phyloP scores from a whole-genome alignment of 1,140 invertebrate species.

The Lasaia peninsularis region DNA sequence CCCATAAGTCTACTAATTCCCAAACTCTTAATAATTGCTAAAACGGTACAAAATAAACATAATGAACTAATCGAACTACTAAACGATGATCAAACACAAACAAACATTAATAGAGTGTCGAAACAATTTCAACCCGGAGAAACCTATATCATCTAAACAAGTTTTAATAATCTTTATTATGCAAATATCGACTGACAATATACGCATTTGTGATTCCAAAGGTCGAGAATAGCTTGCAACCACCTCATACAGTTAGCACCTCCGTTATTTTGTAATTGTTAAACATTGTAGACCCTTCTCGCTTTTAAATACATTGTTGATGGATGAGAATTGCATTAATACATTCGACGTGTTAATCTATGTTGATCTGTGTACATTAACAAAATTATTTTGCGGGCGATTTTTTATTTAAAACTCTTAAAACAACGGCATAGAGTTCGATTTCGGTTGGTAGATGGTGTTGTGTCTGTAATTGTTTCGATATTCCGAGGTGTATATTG shows the following conservation, averaged over 20 bases:
- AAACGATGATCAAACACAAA: conserved; percentile 2
- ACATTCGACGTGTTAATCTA: conserved; percentile 9
- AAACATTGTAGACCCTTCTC: conserved; percentile 9
- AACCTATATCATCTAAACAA: conserved; percentile 10
- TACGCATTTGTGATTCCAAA: neutral
- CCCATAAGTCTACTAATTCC: neutral
- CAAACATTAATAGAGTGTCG: neutral
- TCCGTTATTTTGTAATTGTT: conserved; percentile 10
- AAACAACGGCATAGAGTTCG: neutral
- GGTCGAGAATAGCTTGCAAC: neutral
- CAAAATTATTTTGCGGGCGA: neutral
- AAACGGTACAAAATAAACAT: conserved; percentile 8
- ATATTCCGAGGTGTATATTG: neutral
- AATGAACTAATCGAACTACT: conserved; percentile 11
- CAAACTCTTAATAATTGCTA: neutral
- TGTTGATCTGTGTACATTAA: conserved; percentile 6
- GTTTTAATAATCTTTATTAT: neutral
- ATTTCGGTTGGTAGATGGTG: neutral
- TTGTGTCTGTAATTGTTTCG: neutral
- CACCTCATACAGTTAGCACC: neutral
- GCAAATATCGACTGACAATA: neutral
- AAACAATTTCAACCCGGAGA: conserved; percentile 11
- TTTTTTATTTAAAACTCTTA: neutral
- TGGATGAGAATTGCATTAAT: conserved; percentile 12
- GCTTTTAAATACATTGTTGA: conserved; percentile 10